A percentile compares a stretch with the other conserved stretches of the same genome.
phyloP scores from a whole-genome alignment of 2,797 vertebrate genomes.

The Channallabes apus region DNA sequence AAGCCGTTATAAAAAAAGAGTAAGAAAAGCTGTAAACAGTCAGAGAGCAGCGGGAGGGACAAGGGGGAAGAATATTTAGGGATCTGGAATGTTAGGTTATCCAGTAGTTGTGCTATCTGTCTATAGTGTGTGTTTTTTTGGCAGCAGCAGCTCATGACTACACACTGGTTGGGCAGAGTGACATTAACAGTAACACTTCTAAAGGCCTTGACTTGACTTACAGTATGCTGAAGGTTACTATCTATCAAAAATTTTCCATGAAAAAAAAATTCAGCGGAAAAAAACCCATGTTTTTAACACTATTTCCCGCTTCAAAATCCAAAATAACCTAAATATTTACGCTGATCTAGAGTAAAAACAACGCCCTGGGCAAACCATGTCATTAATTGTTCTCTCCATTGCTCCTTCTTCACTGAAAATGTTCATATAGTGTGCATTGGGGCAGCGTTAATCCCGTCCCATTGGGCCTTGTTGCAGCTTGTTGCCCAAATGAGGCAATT shows the following conservation, averaged over 20 bases:
- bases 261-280: too few species aligned
- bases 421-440: background rate
- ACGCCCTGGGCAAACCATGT: background rate
- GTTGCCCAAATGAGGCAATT: background rate
- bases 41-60: slow-evolving; percentile 35
- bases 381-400: background rate
- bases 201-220: too few species aligned
- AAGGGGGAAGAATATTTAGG: background rate
- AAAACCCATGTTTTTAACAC: too few species aligned
- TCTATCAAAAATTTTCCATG: too few species aligned
- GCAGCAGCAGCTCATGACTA: slow-evolving; percentile 3
- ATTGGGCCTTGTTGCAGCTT: background rate
- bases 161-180: background rate
- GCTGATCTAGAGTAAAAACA: background rate
- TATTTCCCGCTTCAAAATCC: too few species aligned
- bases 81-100: slow-evolving; percentile 48
- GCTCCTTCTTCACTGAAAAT: background rate
- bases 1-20: slow-evolving; percentile 49
- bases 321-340: background rate
- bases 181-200: background rate
- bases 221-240: too few species aligned
- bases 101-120: slow-evolving; percentile 44
- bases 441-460: background rate
- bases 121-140: slow-evolving; percentile 1
- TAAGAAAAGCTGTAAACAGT: slow-evolving; percentile 60